Base-by-base conservation (phyloP, 2,888 invertebrate genomes). In the Microctonus brassicae region DNA sequence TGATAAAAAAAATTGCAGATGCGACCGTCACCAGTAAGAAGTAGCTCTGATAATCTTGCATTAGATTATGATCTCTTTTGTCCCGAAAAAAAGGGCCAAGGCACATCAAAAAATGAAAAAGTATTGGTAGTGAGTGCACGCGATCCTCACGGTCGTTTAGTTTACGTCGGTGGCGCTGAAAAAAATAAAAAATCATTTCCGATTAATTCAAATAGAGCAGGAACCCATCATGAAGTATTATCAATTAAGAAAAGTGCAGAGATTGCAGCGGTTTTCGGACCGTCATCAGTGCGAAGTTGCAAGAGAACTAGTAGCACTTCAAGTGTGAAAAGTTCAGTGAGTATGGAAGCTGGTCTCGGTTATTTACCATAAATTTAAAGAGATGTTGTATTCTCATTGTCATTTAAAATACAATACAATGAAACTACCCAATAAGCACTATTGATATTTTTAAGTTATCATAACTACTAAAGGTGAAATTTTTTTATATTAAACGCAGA, bases 161-260 rank as follows among this genome's bases (percentile, higher is more conserved):
- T 88, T n/a, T 88, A 88, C 84, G 88, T 87, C 73, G 89, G 83
- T 67, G 88, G 86, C 57, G 78, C 85, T 39, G 80, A 82, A 65
- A 75, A 83, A 65, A 79, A 85, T 69, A 82, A 86, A 60, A 77
- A 78, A 53, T 73, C 79, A 9, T 73, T 65, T 52, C 66, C 69
- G 3, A 75, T 36, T 69, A 70, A 73, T 17, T 80, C 77, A 60
- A 80, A 64, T 3, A 76, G 81, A 70, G 74, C 81, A 47, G 79
- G 78, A 64, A 80, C 80, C 5, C 85, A 87, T 74, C 84, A 86
- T 64, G 94, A 94, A 80, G 94, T 95, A 0, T 88, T 95, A 0
- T 94, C 95, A 67, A 94, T 95, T 33, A 96, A 96, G 87, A 96
- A 96, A 85, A 94, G 94, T 2, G 95, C 95, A 0, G 96, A 96